phyloP scores from a whole-genome alignment of 2,888 invertebrate genomes.

The Plebejus anna region DNA sequence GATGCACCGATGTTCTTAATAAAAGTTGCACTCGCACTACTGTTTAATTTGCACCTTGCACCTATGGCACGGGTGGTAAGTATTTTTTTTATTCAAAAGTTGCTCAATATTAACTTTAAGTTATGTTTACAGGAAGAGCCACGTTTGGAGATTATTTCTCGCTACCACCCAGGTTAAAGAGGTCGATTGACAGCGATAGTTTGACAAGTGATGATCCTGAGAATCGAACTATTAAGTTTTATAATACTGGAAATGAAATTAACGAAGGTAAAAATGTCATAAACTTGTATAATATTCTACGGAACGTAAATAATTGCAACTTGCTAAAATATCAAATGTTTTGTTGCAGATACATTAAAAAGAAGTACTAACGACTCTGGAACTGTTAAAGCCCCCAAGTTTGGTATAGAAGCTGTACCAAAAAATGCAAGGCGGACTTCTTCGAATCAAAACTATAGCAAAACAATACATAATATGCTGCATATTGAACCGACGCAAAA shows the following conservation, averaged over 20 bases:
- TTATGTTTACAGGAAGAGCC: slow-evolving; percentile 36
- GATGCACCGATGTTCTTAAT: slow-evolving; percentile 48
- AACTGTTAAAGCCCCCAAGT: slow-evolving; percentile 53
- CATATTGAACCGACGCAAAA: slow-evolving; percentile 59
- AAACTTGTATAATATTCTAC: background rate
- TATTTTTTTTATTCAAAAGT: background rate
- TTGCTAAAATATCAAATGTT: background rate
- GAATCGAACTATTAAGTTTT: slow-evolving; percentile 54
- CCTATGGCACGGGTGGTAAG: slow-evolving; percentile 30
- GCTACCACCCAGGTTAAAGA: slow-evolving; percentile 43
- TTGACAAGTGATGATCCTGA: slow-evolving; percentile 37
- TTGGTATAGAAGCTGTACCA: slow-evolving; percentile 41
- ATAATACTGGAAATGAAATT: slow-evolving; percentile 58
- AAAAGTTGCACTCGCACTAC: slow-evolving; percentile 47
- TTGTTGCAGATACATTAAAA: slow-evolving; percentile 58
- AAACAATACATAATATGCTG: slow-evolving; percentile 45
- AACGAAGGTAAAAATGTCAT: slow-evolving; percentile 39
- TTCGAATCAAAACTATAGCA: slow-evolving; percentile 42
- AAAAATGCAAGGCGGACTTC: slow-evolving; percentile 48
- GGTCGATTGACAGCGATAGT: slow-evolving; percentile 52
- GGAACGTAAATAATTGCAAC: background rate
- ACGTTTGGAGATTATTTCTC: slow-evolving; percentile 39
- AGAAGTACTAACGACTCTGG: slow-evolving; percentile 52
- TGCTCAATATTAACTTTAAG: background rate
- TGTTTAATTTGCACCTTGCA: slow-evolving; percentile 29